Percentiles rank a stretch among this genome's conserved stretches.
Evolutionary conservation across 1,140 invertebrate genomes (phyloP).

Genomic region (Drosophila mojavensis): DNA sequence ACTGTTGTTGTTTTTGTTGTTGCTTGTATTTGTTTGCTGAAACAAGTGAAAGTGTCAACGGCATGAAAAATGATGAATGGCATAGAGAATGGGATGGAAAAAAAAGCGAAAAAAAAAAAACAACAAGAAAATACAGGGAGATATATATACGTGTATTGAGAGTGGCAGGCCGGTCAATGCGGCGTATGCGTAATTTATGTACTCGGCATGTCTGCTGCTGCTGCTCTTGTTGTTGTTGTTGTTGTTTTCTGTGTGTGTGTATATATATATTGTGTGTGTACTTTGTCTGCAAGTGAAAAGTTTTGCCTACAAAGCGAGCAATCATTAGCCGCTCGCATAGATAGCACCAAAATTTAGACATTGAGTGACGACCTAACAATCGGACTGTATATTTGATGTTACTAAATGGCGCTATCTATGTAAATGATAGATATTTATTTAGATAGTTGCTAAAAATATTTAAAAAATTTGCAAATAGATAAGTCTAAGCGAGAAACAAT

Average conservation of each 20-base stretch:
- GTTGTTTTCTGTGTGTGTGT: neutral
- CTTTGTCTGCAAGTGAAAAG: slow-evolving; percentile 61
- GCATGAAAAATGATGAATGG: slow-evolving; percentile 77
- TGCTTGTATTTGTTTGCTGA: slow-evolving; percentile 65
- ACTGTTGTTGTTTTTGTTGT: slow-evolving; percentile 25
- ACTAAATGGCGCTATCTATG: neutral
- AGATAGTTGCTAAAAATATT: too few relatives aligned
- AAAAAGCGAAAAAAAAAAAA: slow-evolving; percentile 2
- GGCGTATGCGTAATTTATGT: slow-evolving; percentile 81
- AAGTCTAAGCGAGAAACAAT: neutral
- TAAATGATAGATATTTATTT: neutral
- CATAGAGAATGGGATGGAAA: slow-evolving; percentile 46
- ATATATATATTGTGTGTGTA: neutral
- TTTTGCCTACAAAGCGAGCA: slow-evolving; percentile 27
- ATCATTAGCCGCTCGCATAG: slow-evolving; percentile 48
- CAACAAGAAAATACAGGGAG: neutral
- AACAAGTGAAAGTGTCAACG: slow-evolving; percentile 81
- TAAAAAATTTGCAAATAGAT: neutral
- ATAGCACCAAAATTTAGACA: slow-evolving; percentile 31
- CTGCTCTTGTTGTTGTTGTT: too few relatives aligned
- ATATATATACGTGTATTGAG: slow-evolving; percentile 30
- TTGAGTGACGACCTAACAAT: slow-evolving; percentile 16
- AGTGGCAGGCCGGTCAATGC: slow-evolving; percentile 57
- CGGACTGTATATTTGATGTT: neutral
- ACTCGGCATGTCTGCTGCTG: slow-evolving; percentile 26